phyloP scores from a whole-genome alignment of 2,888 invertebrate genomes.

The Dascillus cervinus region DNA sequence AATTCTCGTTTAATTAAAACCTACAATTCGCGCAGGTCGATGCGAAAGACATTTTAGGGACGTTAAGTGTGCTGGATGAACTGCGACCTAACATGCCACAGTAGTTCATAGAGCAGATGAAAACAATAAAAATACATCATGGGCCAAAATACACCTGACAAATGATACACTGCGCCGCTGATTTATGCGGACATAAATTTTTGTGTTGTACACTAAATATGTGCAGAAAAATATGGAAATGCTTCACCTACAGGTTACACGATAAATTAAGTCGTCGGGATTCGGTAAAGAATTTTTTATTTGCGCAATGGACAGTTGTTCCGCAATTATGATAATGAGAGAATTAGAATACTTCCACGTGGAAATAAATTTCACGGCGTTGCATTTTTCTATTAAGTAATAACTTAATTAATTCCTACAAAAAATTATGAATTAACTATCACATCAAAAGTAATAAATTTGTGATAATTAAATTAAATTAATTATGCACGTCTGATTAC shows the following conservation, averaged over 20 bases:
- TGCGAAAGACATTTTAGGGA: constrained; percentile 37
- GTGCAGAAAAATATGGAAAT: constrained; percentile 4
- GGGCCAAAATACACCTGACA: constrained; percentile 43
- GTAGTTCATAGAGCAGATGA: constrained; percentile 30
- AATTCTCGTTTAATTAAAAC: constrained; percentile 36
- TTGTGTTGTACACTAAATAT: constrained; percentile 21
- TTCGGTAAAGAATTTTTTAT: no score
- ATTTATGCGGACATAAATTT: constrained; percentile 41
- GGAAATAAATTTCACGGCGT: no score
- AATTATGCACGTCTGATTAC: constrained; percentile 5
- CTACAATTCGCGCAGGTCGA: constrained; percentile 29
- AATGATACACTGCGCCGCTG: constrained; percentile 44
- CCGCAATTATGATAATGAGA: no score
- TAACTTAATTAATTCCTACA: no score
- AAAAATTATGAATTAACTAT: no score
- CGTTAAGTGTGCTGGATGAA: constrained; percentile 28
- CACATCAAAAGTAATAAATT: constrained; percentile 6
- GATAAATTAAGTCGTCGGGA: no score
- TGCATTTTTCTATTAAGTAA: no score
- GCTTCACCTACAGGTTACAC: no score
- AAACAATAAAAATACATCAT: constrained; percentile 43
- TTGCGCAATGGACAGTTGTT: no score
- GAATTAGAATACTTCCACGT: no score
- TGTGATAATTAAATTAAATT: no score
- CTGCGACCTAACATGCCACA: constrained; percentile 40